Percentiles rank a stretch among this genome's conserved stretches.
Evolutionary conservation across 2,113 vertebrate genomes (phyloP).

Genomic region (Talpa occidentalis): DNA sequence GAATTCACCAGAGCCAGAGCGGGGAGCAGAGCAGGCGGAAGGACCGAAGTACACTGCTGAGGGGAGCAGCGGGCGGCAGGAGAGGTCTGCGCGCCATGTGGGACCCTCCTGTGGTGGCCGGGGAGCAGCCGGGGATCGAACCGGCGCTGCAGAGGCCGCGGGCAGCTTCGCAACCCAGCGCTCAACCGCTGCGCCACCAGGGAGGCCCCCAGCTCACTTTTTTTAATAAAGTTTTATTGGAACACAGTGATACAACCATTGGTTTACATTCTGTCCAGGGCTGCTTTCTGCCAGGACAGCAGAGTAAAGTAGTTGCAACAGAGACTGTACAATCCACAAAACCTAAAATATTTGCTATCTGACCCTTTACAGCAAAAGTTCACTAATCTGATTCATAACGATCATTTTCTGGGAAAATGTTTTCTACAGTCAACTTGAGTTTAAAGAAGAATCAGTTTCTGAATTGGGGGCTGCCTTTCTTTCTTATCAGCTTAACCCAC

Average conservation of each 20-base stretch:
- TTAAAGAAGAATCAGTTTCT: not conserved
- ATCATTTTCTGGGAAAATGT: not conserved
- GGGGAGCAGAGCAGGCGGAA: no score
- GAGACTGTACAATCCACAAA: not conserved
- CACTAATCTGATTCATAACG: not conserved
- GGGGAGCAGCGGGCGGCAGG: no score
- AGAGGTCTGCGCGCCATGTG: no score
- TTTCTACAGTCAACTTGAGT: not conserved
- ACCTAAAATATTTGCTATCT: not conserved
- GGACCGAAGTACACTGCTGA: no score
- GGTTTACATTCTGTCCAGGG: not conserved
- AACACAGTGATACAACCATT: not conserved
- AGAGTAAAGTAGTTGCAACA: not conserved
- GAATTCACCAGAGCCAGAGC: no score
- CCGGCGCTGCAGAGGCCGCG: no score
- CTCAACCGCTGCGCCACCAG: no score
- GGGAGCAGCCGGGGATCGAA: no score
- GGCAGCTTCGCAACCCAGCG: no score
- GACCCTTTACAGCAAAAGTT: not conserved
- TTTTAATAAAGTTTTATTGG: conserved; percentile 16
- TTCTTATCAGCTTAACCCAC: not conserved
- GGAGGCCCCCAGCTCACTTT: no score
- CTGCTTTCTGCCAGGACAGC: not conserved
- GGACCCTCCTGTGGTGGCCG: no score
- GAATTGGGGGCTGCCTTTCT: not conserved